Evolutionary conservation across 2,113 vertebrate genomes (phyloP).

Genomic region (Pachyramphus minor): DNA sequence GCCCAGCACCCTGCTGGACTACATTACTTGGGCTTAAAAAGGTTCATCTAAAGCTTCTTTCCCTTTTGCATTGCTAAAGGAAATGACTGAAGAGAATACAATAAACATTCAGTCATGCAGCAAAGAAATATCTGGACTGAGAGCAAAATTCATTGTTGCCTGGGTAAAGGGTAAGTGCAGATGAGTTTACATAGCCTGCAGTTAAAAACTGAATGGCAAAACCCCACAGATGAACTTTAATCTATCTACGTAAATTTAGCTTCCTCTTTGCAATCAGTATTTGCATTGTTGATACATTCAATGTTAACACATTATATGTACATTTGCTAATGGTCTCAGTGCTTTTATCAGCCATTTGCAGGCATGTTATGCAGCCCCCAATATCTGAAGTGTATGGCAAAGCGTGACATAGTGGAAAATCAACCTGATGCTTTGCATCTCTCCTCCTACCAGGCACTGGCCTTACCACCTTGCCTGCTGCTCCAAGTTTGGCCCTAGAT

Average conservation of each 20-base stretch:
- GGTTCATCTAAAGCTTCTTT: not conserved
- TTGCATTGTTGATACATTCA: not conserved
- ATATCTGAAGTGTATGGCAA: not conserved
- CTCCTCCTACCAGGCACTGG: not conserved
- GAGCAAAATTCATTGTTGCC: not conserved
- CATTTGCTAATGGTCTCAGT: not conserved
- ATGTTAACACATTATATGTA: not conserved
- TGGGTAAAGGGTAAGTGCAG: not conserved
- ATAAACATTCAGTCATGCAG: not conserved
- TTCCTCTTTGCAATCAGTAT: not conserved
- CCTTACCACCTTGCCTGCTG: not conserved
- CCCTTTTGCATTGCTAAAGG: not conserved
- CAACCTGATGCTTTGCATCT: not conserved
- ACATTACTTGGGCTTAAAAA: not conserved
- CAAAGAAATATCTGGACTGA: conserved; percentile 2
- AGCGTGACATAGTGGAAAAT: not conserved
- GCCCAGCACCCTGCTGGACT: not conserved
- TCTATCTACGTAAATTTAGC: not conserved
- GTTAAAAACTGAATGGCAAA: not conserved
- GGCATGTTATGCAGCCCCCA: not conserved
- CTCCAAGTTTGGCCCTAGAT: not conserved
- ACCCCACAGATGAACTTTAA: not conserved
- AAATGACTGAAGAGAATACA: conserved; percentile 10
- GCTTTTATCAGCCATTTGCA: not conserved
- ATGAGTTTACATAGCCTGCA: not conserved